Evolutionary conservation across 1,140 invertebrate species (phyloP), one percentile per base, ranked within the genome.

Genomic region (Euwallacea fornicatus): DNA sequence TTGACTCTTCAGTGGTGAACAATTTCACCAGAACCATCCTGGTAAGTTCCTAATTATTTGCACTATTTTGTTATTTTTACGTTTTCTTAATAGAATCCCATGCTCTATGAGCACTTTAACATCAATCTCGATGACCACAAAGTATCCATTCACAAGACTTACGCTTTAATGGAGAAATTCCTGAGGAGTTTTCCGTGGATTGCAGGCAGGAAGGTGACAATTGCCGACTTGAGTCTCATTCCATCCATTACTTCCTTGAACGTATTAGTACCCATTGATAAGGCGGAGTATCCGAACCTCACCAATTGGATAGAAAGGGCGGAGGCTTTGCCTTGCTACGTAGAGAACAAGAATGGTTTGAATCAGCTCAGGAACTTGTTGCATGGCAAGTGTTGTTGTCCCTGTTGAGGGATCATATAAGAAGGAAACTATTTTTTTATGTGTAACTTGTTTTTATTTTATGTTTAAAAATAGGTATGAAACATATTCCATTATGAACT

Each of bases 171-270:
- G 71, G 71, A 72, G 58, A 72, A 72, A 56, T 72, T 72, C 16
- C 47, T 72, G 2, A 15, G 71, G n/a, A 55, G 54, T 53, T 67
- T 59, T 46, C 64, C 65, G 21, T 72, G 71, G 71, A 72, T 72
- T 43, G 81, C 81, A 9, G 82, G 82, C 8, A 77, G 82, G 13
- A 68, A 78, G 42, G 64, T 87, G 7, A 86, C 86, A 4, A 81
- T 87, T 43, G 86, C 85, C 16, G 86, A 84, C 73, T 80, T 82
- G 54, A 75, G 78, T 42, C 76, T 83, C 7, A 73, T 76, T 7
- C 69, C 76, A 7, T 77, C 76, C 13, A 75, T 81, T 33, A 77
- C 71, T 7, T 72, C 78, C 46, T 73, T 78, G 10, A 78, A 85
- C 76, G 82, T 81, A 42, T 7, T 78, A 1, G 73, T 78, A 7